Evolutionary conservation across 2,888 invertebrate species (phyloP).

Genomic region (Orthosia cruda): DNA sequence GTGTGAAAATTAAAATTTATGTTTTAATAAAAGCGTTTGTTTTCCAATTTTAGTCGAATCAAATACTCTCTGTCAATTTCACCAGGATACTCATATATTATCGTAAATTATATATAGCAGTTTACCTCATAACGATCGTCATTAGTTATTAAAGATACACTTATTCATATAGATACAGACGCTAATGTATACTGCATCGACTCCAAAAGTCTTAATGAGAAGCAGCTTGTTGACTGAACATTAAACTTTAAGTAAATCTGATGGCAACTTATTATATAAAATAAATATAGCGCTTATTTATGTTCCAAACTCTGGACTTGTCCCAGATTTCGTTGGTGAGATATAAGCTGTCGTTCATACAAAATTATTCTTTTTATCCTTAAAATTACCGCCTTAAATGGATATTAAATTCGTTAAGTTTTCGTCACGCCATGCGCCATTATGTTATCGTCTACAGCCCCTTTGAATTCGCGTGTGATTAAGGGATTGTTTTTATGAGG

Average conservation of each 20-base stretch:
- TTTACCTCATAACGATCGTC: too few species aligned
- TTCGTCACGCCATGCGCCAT: conserved; percentile 47
- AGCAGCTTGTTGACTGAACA: too few species aligned
- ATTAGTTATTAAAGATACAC: neutral
- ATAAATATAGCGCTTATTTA: conserved; percentile 79
- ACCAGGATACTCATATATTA: neutral
- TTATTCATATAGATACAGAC: too few species aligned
- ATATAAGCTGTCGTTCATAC: conserved; percentile 70
- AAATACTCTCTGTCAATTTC: conserved; percentile 9
- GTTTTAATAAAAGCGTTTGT: conserved; percentile 13
- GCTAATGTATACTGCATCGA: too few species aligned
- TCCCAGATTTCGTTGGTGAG: conserved; percentile 73
- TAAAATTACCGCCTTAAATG: conserved; percentile 52
- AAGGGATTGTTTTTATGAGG: conserved; percentile 6
- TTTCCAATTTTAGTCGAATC: conserved; percentile 11
- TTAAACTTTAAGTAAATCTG: too few species aligned
- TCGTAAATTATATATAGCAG: too few species aligned
- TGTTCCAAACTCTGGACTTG: conserved; percentile 75
- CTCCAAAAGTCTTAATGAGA: too few species aligned
- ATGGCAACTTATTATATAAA: conserved; percentile 79
- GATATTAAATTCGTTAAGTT: conserved; percentile 56
- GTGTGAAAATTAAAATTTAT: neutral
- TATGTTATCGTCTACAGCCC: conserved; percentile 33
- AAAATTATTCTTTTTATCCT: conserved; percentile 55
- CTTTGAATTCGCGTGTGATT: too few species aligned